Conservation (phyloP, 2,888 invertebrate genomes). For the Linnaemya tessellans region DNA sequence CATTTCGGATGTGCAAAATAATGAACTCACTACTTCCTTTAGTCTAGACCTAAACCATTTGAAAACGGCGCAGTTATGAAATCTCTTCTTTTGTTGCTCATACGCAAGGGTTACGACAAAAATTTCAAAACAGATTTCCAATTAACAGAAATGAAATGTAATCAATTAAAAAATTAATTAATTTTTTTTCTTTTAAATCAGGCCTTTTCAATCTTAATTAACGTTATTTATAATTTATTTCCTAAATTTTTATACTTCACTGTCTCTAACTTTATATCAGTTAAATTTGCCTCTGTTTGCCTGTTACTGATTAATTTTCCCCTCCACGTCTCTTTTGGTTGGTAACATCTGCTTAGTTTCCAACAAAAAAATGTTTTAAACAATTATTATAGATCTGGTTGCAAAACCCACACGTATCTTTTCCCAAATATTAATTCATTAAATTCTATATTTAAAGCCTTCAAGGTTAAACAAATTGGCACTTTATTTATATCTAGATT, state of each 20-base stretch:
- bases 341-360: not conserved
- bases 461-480: slow-evolving; percentile 68
- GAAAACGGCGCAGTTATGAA: too few relatives aligned
- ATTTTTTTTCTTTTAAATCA: too few relatives aligned
- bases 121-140: too few relatives aligned
- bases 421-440: slow-evolving; percentile 54
- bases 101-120: too few relatives aligned
- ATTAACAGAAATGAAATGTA: too few relatives aligned
- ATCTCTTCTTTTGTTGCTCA: too few relatives aligned
- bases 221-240: too few relatives aligned
- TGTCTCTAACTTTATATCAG: not conserved
- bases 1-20: too few relatives aligned
- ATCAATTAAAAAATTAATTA: too few relatives aligned
- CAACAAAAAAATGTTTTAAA: not conserved
- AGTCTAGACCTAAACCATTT: too few relatives aligned
- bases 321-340: not conserved
- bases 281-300: not conserved
- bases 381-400: not conserved
- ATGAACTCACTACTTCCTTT: too few relatives aligned
- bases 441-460: slow-evolving; percentile 54
- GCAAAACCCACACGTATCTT: not conserved
- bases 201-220: too few relatives aligned
- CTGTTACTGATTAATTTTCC: not conserved
- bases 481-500: slow-evolving; percentile 42
- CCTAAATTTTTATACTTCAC: not conserved